phyloP scores from a whole-genome alignment of 2,797 vertebrate species.

The Sebastes steindachneri region DNA sequence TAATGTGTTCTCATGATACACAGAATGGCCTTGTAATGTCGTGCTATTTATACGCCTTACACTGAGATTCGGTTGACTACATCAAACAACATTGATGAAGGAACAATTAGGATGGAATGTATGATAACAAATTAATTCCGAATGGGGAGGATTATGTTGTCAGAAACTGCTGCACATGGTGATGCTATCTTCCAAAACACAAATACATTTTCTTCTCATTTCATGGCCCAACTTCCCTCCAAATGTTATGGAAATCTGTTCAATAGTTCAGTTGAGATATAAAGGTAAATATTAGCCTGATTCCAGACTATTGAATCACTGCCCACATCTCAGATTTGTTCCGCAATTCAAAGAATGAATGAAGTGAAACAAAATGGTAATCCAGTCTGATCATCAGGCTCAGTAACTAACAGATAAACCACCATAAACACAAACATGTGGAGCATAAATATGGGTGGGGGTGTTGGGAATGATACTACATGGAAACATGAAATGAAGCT shows the following conservation, averaged over 20 bases:
- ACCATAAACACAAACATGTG: not conserved
- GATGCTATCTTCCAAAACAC: not conserved
- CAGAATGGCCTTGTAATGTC: too few species aligned
- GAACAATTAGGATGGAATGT: not conserved
- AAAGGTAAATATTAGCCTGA: too few species aligned
- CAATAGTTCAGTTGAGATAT: not conserved
- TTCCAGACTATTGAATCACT: not conserved
- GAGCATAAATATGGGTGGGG: not conserved
- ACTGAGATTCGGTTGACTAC: too few species aligned
- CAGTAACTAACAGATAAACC: not conserved
- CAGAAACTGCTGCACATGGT: not conserved
- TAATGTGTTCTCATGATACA: rapidly evolving
- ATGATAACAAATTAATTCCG: not conserved
- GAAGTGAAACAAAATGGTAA: not conserved
- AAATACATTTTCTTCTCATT: not conserved
- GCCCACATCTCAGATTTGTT: not conserved
- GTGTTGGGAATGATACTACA: not conserved
- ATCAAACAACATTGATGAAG: not conserved
- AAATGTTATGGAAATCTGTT: not conserved
- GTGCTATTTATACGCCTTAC: too few species aligned
- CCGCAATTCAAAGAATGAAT: not conserved
- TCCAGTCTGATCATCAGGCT: not conserved
- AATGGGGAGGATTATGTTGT: not conserved
- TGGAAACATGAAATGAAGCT: not conserved
- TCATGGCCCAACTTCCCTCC: not conserved